Evolutionary conservation across 2,888 invertebrate species (phyloP), one percentile per base, ranked within the genome.

Genomic region (Sinopyrophorus schimmeli): DNA sequence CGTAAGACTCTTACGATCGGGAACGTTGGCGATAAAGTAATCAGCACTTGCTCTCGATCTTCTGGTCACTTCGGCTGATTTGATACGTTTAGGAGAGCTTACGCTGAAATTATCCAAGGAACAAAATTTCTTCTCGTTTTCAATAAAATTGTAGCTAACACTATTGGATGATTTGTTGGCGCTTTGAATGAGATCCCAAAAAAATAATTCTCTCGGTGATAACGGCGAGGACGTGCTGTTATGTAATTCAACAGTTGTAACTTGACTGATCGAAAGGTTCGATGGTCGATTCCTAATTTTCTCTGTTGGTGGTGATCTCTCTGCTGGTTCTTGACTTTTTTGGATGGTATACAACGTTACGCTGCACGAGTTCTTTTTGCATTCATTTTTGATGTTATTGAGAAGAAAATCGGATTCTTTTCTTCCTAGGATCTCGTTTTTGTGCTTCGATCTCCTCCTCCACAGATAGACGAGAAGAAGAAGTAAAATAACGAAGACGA

Each of bases 171-270:
- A 24, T 17, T 41, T 43, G 16, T 47, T 46, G 5, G 52, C 52
- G 34, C 35, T 52, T 37, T 47, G 32, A 14, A 52, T 47, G 21
- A 52, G 24, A 52, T 52, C 52, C 47, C 47, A 52, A 24, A 52
- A 52, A 28, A 52, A 52, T 28, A 52, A 9, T 38, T 52, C 52
- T 3, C 52, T 24, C 4, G 52, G 52, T 6, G 47, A 34, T 10
- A 47, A 10, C 1, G 52, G 52, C 10, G 42, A 52, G 1, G 47
- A 30, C 11, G 38, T 9, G 39, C 47, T 47, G n/a, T n/a, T n/a
- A 20, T 52, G 52, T n/a, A 47, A 21, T 26, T 52, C 28, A 3
- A 11, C 47, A 15, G 14, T 30, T 12, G 17, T 6, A 37, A 9
- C 20, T 2, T 5, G 4, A 18, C 11, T 7, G 23, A 42, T 20